phyloP scores from a whole-genome alignment of 2,888 invertebrate species.

The Archips xylosteana region DNA sequence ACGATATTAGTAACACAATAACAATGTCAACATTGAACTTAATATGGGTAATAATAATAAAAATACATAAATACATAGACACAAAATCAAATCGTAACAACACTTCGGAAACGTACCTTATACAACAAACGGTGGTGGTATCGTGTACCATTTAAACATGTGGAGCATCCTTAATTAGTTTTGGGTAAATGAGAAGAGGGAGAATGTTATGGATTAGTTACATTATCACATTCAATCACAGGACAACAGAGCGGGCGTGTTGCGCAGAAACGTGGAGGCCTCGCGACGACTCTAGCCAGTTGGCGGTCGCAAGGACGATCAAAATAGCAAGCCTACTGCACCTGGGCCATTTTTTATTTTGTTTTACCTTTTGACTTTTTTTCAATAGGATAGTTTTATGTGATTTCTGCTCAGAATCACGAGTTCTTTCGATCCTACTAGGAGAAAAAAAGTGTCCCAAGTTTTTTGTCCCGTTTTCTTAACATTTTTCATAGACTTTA shows the following conservation, averaged over 20 bases:
- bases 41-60: constrained; percentile 60
- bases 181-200: constrained; percentile 84
- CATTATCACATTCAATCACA: constrained; percentile 72
- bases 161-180: constrained; percentile 85
- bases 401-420: too few relatives aligned
- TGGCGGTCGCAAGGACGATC: too few relatives aligned
- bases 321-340: too few relatives aligned
- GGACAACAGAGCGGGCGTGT: constrained; percentile 51
- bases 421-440: too few relatives aligned
- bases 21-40: constrained; percentile 59
- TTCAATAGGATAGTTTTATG: too few relatives aligned
- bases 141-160: constrained; percentile 82
- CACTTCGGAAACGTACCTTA: constrained; percentile 82
- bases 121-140: constrained; percentile 82
- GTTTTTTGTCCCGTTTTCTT: too few relatives aligned
- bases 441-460: too few relatives aligned
- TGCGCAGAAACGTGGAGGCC: constrained; percentile 58
- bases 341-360: too few relatives aligned
- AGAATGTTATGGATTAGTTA: constrained; percentile 86
- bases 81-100: constrained; percentile 77
- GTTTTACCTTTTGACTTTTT: too few relatives aligned
- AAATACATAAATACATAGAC: constrained; percentile 68
- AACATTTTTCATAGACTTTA: too few relatives aligned
- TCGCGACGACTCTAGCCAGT: background rate
- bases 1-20: constrained; percentile 71